Base-by-base conservation (phyloP, 2,113 vertebrate species). In the Notothenia rossii region DNA sequence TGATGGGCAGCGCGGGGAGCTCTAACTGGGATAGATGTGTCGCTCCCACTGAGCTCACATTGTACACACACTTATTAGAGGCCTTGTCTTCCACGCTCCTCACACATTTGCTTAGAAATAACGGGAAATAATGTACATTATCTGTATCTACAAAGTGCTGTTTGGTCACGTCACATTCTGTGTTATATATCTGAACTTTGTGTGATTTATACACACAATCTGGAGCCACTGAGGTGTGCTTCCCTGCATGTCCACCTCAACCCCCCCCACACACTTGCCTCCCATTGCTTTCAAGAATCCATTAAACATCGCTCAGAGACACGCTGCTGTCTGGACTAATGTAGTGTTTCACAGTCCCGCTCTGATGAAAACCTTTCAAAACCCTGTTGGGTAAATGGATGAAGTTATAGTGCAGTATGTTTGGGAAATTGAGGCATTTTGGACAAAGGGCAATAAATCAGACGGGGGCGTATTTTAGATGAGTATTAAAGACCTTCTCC, bases 1-100 rank as follows among this genome's bases (percentile, higher is more conserved):
- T 91, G 92, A 93, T 86, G 77, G 85, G 67, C 82, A 80, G 81
- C 20, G 64, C 81, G 18, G 29, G 62, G 68, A 77, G 72, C 79
- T 62, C 53, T 58, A 80, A 83, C 53, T 65, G 54, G 70, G 66
- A 86, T 76, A 69, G 70, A 82, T 66, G 29, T 61, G 87, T 75
- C 82, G 60, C 66, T 79, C 22, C 65, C 6, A 46, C 79, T 71
- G 77, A 86, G 63, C 63, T 68, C 49, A 54, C 10, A 6, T 74
- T 43, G 45, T 2, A 4, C 49, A 51, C 50, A 45, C 13, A 63
- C 79, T 40, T 74, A 18, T 61, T 67, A 68, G 18, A 10, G 13
- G 43, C 65, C 18, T 56, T 66, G 72, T 9, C 40, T 54, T 49
- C 15, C 3, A 10, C 11, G 5, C 11, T 61, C 29, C 0, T 22